Percentiles rank a stretch among this genome's conserved stretches.
Conservation (phyloP, 2,113 vertebrate genomes). For the Silurus glanis region DNA sequence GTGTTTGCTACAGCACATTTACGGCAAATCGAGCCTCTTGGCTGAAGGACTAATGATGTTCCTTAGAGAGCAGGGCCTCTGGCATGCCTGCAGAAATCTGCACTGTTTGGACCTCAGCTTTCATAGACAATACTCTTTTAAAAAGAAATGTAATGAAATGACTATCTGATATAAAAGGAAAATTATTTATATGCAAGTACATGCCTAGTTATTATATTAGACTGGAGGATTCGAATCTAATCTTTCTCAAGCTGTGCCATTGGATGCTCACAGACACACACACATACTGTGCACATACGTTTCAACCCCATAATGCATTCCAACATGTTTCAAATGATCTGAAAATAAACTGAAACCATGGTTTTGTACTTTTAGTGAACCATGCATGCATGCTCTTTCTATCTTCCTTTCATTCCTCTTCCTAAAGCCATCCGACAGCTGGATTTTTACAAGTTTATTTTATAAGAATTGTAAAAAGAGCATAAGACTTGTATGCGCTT, state of each 20-base stretch:
- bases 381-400: neutral
- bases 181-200: neutral
- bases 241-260: neutral
- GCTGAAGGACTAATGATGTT: neutral
- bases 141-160: neutral
- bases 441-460: too few species aligned
- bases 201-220: neutral
- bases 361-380: neutral
- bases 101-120: conserved; percentile 6
- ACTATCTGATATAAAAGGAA: too few species aligned
- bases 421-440: neutral
- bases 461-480: neutral
- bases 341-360: neutral
- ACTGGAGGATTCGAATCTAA: neutral
- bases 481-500: too few species aligned
- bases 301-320: neutral
- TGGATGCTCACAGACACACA: neutral
- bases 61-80: neutral
- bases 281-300: neutral
- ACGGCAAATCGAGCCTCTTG: neutral
- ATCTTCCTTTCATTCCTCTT: neutral
- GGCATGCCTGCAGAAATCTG: conserved; percentile 6
- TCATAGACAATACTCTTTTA: neutral
- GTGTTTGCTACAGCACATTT: neutral
- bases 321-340: neutral